These are phyloP conservation scores for Manduca sexta DNA, from an alignment of 1,140 invertebrate genomes.

Conservation along the genomic window DNA sequence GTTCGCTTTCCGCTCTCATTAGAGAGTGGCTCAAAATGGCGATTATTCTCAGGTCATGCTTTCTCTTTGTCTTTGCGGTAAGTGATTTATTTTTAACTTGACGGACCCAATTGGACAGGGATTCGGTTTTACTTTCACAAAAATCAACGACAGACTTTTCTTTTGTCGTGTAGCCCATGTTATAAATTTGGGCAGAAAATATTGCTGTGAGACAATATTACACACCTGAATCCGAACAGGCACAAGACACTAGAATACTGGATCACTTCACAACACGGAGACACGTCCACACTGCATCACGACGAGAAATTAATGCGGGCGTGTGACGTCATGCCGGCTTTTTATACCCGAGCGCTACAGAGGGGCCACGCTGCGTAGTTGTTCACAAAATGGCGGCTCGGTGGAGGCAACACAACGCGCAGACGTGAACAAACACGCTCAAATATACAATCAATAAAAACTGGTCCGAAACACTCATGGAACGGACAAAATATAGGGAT, in stretches of 20 bases:
- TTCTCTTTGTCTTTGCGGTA: conserved; percentile 64
- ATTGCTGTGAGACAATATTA: conserved; percentile 56
- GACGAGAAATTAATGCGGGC: conserved; percentile 34
- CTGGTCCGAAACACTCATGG: background rate
- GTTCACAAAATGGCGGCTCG: conserved; percentile 51
- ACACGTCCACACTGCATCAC: conserved; percentile 41
- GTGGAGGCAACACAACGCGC: background rate
- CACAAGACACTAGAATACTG: conserved; percentile 39
- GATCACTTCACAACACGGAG: conserved; percentile 37
- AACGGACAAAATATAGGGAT: background rate
- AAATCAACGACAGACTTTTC: conserved; percentile 65
- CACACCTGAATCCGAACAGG: conserved; percentile 68
- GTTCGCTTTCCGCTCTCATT: conserved; percentile 53
- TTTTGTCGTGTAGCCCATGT: conserved; percentile 60
- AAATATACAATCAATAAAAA: conserved; percentile 12
- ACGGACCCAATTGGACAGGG: conserved; percentile 64
- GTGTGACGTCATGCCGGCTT: conserved; percentile 46
- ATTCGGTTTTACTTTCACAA: conserved; percentile 69
- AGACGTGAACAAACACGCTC: too few relatives aligned
- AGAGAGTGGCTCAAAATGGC: conserved; percentile 64
- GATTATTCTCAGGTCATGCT: conserved; percentile 62
- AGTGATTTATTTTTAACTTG: conserved; percentile 67
- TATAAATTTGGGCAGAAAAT: conserved; percentile 38
- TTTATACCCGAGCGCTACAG: conserved; percentile 42
- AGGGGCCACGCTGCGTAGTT: conserved; percentile 48